Base-by-base conservation (phyloP, 2,797 vertebrate genomes). In the Danio tinwini region DNA sequence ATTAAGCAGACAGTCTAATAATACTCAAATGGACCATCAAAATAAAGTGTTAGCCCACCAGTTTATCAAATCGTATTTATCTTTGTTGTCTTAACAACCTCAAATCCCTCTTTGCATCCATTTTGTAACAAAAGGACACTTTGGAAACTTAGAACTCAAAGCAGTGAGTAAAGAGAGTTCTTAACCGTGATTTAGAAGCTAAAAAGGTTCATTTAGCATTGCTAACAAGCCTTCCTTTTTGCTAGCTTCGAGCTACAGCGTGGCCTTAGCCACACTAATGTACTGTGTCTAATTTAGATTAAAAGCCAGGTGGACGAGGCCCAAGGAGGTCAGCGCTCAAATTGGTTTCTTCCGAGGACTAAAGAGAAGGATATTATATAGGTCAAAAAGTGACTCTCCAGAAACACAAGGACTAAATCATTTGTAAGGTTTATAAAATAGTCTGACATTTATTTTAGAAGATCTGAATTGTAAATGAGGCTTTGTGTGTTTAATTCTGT, bases 281-380 rank as follows among this genome's bases (percentile, higher is more conserved):
- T 70, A 64, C 76, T 82, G 76, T 53, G 47, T 65, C 76, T 82
- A 84, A 88, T 83, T 84, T 84, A 81, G 81, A 84, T 62, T 63
- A 88, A 84, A 74, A 79, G 81, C 76, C 58, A 62, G 64, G 39
- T 81, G 63, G 61, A 82, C 61, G 56, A 42, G 17, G 83, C 72
- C 52, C 62, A 71, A 47, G 84, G 50, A 78, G 61, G 77, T 78
- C 64, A 62, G 39, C 45, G 21, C 61, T 52, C 65, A 76, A 78
- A 81, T 81, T 65, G 64, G 39, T 80, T 84, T 81, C 56, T 72
- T 61, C 61, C 59, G 17, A 52, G n/a, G 49, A 37, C 63, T 82
- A 65, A 82, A 75, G 76, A 63, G 58, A 29, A 78, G 70, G 81
- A 81, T 80, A 79, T 84, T 86, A 82, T 83, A 85, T 81, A 82